Evolutionary conservation across 1,140 invertebrate species (phyloP).

Genomic region (Saccostrea glomerata): DNA sequence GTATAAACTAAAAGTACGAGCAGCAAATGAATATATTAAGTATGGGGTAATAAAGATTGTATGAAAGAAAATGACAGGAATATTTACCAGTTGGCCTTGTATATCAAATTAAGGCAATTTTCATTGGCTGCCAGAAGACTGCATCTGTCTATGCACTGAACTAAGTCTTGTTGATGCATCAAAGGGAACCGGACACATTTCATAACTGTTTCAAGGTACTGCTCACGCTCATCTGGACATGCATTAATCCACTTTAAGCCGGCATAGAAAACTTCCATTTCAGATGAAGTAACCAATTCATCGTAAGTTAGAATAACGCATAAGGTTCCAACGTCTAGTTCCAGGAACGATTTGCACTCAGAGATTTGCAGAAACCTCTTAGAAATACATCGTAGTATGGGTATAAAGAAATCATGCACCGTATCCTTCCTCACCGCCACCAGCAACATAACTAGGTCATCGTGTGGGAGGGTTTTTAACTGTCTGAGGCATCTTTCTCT

Average conservation of each 20-base stretch:
- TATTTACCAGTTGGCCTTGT: constrained; percentile 52
- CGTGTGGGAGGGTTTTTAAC: background rate
- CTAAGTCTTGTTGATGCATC: constrained; percentile 30
- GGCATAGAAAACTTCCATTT: constrained; percentile 38
- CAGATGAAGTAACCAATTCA: background rate
- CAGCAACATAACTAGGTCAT: constrained; percentile 24
- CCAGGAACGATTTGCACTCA: constrained; percentile 2
- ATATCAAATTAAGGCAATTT: constrained; percentile 28
- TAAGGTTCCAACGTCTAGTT: constrained; percentile 41
- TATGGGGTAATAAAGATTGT: too few relatives aligned
- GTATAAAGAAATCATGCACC: constrained; percentile 11
- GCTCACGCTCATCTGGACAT: background rate
- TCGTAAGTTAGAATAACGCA: constrained; percentile 40
- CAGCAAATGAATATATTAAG: background rate
- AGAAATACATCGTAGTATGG: background rate
- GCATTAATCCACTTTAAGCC: constrained; percentile 32
- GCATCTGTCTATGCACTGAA: constrained; percentile 20
- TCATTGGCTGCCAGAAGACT: constrained; percentile 22
- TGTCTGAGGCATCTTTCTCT: constrained; percentile 11
- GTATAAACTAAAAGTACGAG: background rate
- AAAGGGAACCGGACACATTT: constrained; percentile 46
- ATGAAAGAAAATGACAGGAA: background rate
- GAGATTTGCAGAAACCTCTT: background rate
- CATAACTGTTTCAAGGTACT: constrained; percentile 34
- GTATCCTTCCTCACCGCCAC: background rate